These are phyloP conservation scores for Trogon melanurus DNA, from an alignment of 2,113 vertebrate species.

Conservation along the genomic window DNA sequence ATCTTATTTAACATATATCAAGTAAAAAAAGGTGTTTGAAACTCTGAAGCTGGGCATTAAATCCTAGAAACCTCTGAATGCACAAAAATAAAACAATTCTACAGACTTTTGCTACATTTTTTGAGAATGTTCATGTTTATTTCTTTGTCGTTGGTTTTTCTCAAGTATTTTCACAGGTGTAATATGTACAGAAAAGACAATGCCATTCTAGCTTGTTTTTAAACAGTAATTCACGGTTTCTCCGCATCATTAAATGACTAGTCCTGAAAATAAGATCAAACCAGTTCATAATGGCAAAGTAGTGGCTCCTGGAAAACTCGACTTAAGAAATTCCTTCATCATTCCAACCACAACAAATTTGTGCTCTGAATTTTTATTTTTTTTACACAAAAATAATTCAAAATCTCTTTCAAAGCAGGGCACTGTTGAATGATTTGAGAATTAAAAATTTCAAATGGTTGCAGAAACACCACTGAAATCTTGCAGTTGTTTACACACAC, in stretches of 20 bases:
- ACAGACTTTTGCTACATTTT: neutral
- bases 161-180: slow-evolving; percentile 29
- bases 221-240: slow-evolving; percentile 55
- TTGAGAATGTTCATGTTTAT: slow-evolving; percentile 53
- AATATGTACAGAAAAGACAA: slow-evolving; percentile 65
- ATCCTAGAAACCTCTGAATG: neutral
- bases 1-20: neutral
- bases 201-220: slow-evolving; percentile 30
- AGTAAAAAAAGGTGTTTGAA: neutral
- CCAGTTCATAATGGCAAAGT: slow-evolving; percentile 36
- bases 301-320: slow-evolving; percentile 32
- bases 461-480: slow-evolving; percentile 38
- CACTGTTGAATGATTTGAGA: neutral
- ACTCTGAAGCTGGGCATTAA: neutral
- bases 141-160: neutral
- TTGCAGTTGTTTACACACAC: slow-evolving; percentile 27
- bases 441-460: neutral
- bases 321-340: slow-evolving; percentile 22
- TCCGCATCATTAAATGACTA: neutral
- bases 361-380: slow-evolving; percentile 60
- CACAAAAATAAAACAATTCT: neutral
- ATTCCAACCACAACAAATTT: slow-evolving; percentile 47
- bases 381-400: slow-evolving; percentile 64
- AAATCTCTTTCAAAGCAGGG: slow-evolving; percentile 42
- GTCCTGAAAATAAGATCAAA: neutral